These are phyloP conservation scores for Pinctada fucata DNA, from an alignment of 2,888 invertebrate genomes.

Conservation along the genomic window DNA sequence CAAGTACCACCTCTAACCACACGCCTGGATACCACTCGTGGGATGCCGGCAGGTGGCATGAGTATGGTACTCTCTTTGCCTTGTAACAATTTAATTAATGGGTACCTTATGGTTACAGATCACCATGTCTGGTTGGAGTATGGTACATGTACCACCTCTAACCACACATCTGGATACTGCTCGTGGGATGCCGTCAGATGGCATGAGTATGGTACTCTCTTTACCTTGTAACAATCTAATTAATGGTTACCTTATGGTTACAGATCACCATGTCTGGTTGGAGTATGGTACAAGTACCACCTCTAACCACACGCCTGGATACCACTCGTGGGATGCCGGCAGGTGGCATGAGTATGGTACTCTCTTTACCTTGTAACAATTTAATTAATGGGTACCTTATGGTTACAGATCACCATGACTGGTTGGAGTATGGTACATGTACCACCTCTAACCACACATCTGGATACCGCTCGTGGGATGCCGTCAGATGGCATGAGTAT, in stretches of 20 bases:
- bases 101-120: slow-evolving; percentile 38
- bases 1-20: slow-evolving; percentile 53
- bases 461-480: slow-evolving; percentile 52
- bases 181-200: no score
- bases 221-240: not conserved
- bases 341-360: slow-evolving; percentile 46
- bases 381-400: not conserved
- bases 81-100: not conserved
- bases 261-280: slow-evolving; percentile 52
- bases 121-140: slow-evolving; percentile 43
- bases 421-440: slow-evolving; percentile 43
- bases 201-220: no score
- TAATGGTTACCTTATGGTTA: slow-evolving; percentile 9
- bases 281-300: slow-evolving; percentile 41
- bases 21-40: slow-evolving; percentile 9
- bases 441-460: slow-evolving; percentile 56
- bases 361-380: slow-evolving; percentile 22
- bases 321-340: slow-evolving; percentile 47
- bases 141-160: slow-evolving; percentile 45
- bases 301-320: slow-evolving; percentile 49
- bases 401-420: slow-evolving; percentile 52
- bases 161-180: slow-evolving; percentile 41
- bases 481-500: slow-evolving; percentile 51
- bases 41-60: no score
- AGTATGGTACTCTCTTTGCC: no score